Evolutionary conservation across 2,888 invertebrate species (phyloP).

Genomic region (Drosophila parthenogenetica): DNA sequence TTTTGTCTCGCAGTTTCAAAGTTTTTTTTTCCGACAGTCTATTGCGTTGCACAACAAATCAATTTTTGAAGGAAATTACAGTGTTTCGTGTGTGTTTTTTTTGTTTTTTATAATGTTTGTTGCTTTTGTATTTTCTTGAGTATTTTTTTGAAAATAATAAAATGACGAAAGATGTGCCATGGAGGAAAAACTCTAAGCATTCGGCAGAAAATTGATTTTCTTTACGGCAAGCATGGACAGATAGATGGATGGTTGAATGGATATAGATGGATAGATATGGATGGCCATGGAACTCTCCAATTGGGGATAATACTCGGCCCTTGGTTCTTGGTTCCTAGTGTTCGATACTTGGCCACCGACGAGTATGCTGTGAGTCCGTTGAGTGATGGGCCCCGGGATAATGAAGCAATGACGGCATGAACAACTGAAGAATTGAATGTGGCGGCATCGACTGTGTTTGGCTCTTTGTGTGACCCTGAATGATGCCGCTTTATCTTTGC

Average conservation of each 20-base stretch:
- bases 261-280: constrained; percentile 32
- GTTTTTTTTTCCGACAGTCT: constrained; percentile 14
- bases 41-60: constrained; percentile 61
- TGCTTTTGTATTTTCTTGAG: neutral
- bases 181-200: constrained; percentile 41
- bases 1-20: constrained; percentile 32
- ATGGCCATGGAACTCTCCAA: constrained; percentile 35
- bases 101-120: constrained; percentile 1
- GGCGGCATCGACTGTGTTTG: constrained; percentile 52
- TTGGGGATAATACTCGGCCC: constrained; percentile 28
- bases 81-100: constrained; percentile 23
- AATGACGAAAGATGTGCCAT: constrained; percentile 54
- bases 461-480: constrained; percentile 41
- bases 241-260: constrained; percentile 26
- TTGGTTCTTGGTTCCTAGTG: no score
- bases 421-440: constrained; percentile 46
- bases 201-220: constrained; percentile 66
- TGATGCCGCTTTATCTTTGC: constrained; percentile 42
- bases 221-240: constrained; percentile 32
- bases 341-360: neutral
- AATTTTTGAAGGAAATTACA: constrained; percentile 56
- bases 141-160: constrained; percentile 37
- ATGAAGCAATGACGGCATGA: constrained; percentile 67
- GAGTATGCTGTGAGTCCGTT: constrained; percentile 55
- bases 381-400: constrained; percentile 75